phyloP scores from a whole-genome alignment of 2,797 vertebrate genomes.

The Brotogeris chrysoptera region DNA sequence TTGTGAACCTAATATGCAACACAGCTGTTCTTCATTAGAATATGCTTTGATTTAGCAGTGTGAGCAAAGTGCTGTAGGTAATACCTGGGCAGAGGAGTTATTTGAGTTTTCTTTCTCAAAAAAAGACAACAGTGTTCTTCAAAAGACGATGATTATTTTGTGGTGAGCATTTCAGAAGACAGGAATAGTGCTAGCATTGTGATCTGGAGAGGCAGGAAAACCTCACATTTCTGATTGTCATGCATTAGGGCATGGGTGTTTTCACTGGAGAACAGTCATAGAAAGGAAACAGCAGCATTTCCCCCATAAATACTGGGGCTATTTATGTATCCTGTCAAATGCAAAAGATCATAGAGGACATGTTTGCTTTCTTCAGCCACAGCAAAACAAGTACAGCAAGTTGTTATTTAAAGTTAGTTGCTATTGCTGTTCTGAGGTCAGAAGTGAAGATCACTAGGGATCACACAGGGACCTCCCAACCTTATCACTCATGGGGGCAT shows the following conservation, averaged over 20 bases:
- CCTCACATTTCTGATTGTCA: background rate
- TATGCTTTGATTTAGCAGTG: background rate
- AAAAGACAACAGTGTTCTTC: background rate
- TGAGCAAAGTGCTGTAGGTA: slow-evolving; percentile 11
- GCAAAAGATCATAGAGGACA: background rate
- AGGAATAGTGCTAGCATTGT: background rate
- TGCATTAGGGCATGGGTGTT: background rate
- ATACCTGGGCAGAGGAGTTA: background rate
- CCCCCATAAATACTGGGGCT: background rate
- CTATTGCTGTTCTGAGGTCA: background rate
- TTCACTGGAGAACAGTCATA: background rate
- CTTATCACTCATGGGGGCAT: background rate
- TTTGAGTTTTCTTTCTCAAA: background rate
- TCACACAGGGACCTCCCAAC: background rate
- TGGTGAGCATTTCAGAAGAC: background rate
- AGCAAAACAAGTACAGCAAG: background rate
- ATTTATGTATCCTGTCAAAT: background rate
- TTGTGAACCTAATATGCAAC: background rate
- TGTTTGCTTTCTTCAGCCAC: background rate
- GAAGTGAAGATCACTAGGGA: background rate
- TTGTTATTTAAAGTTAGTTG: background rate
- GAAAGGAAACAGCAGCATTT: background rate
- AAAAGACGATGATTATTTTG: background rate
- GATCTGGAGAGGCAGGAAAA: background rate
- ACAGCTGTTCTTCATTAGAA: slow-evolving; percentile 15